These are phyloP conservation scores for Solen grandis DNA, from an alignment of 1,140 invertebrate genomes.

Conservation along the genomic window DNA sequence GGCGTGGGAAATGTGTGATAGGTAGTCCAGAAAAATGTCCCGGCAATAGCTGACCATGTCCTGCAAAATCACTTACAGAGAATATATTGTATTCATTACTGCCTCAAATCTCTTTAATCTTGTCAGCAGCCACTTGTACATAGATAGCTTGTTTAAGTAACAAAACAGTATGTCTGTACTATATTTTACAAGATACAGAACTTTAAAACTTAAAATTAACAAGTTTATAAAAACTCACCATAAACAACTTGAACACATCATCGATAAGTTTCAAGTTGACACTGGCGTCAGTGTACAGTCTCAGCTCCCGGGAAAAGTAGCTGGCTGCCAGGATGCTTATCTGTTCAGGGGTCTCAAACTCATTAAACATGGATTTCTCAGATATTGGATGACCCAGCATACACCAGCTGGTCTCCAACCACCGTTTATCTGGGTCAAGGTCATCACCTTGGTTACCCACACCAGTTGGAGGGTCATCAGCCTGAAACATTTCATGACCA, in stretches of 20 bases:
- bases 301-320: constrained; percentile 59
- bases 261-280: constrained; percentile 56
- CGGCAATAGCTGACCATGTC: constrained; percentile 61
- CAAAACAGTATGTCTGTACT: too few relatives aligned
- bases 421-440: constrained; percentile 3
- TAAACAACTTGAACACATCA: constrained; percentile 58
- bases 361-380: constrained; percentile 52
- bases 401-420: constrained; percentile 55
- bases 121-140: constrained; percentile 54
- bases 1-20: constrained; percentile 61
- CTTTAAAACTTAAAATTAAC: too few relatives aligned
- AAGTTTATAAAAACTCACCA: too few relatives aligned
- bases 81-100: neutral
- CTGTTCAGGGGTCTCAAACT: constrained; percentile 60
- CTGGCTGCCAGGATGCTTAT: constrained; percentile 60
- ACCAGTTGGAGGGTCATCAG: neutral
- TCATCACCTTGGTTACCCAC: neutral
- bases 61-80: constrained; percentile 38
- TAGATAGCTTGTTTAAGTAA: neutral
- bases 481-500: constrained; percentile 48
- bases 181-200: too few relatives aligned
- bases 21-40: constrained; percentile 58
- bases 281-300: constrained; percentile 62
- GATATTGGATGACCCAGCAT: constrained; percentile 50
- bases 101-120: constrained; percentile 64